Evolutionary conservation across 2,113 vertebrate species (phyloP), one percentile per base, ranked within the genome.

Genomic region (Thryonomys swinderianus): DNA sequence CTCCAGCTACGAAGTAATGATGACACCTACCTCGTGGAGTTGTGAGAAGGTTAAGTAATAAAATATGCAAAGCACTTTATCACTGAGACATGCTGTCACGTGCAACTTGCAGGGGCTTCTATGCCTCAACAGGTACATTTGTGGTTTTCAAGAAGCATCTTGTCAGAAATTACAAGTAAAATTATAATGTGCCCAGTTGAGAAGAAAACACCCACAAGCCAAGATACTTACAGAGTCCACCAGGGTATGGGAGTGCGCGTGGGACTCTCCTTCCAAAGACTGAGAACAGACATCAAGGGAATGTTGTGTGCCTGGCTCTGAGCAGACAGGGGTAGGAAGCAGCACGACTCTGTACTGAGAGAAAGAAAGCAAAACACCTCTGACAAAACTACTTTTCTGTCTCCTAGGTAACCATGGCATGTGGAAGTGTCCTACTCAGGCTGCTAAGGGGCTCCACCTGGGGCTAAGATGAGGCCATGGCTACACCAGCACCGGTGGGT

Each of bases 181-280:
- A 85, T 37, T 67, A 34, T 83, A 90, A 88, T 1, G 48, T 67
- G 34, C 74, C 93, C 42, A 30, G 30, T 14, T 62, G 0, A 42
- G 32, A 91, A 81, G 27, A 14, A 81, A 51, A 40, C 16, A 27
- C 17, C 27, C 40, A 62, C 12, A 67, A 34, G 25, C 32, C 89
- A n/a, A 45, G 71, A 62, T 95, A 97, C 99, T 99, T 98, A 99
- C 99, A 71, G 99, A 99, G 97, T 99, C 99, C 66, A 99, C 98
- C 90, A 99, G 98, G 97, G 99, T 98, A 97, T 98, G 98, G 0
- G 98, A 96, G 91, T 95, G 97, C 51, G 71, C 34, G 0, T 92
- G 93, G 67, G 92, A 64, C 37, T 98, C 97, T 32, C 97, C 91
- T 59, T 95, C 93, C 45, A 97, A 95, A 42, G 94, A 62, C 83